These are phyloP conservation scores for Drosophila kokeensis DNA, from an alignment of 2,888 invertebrate genomes.

Conservation along the genomic window DNA sequence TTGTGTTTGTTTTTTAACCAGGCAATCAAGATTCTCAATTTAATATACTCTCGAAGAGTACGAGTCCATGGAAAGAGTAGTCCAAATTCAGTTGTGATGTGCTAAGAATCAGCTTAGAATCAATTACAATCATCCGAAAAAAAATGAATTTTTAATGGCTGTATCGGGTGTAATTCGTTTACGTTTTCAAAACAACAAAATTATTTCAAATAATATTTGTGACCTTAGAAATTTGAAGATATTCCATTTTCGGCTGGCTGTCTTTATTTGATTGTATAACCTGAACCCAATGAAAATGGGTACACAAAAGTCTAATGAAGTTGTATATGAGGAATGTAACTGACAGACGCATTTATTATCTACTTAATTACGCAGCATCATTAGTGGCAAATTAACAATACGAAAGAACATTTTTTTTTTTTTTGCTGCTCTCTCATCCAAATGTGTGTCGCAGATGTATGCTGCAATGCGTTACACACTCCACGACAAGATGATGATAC, in stretches of 20 bases:
- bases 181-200: not conserved
- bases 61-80: not conserved
- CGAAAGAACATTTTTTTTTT: not conserved
- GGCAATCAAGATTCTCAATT: constrained; percentile 5
- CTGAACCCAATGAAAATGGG: not conserved
- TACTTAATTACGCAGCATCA: not conserved
- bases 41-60: not conserved
- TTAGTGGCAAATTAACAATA: not conserved
- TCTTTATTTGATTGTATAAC: not conserved
- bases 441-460: not conserved
- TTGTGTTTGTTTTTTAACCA: not conserved
- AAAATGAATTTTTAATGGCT: too few species aligned
- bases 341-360: not conserved
- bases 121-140: not conserved
- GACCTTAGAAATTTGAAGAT: not conserved
- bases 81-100: not conserved
- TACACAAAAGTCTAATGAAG: not conserved
- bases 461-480: not conserved
- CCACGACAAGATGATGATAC: not conserved
- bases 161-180: not conserved
- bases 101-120: not conserved
- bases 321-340: not conserved
- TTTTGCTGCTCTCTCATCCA: not conserved
- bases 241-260: not conserved
- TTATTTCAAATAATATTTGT: not conserved